These are phyloP conservation scores for Carapus acus DNA, from an alignment of 2,797 vertebrate genomes.

Conservation along the genomic window DNA sequence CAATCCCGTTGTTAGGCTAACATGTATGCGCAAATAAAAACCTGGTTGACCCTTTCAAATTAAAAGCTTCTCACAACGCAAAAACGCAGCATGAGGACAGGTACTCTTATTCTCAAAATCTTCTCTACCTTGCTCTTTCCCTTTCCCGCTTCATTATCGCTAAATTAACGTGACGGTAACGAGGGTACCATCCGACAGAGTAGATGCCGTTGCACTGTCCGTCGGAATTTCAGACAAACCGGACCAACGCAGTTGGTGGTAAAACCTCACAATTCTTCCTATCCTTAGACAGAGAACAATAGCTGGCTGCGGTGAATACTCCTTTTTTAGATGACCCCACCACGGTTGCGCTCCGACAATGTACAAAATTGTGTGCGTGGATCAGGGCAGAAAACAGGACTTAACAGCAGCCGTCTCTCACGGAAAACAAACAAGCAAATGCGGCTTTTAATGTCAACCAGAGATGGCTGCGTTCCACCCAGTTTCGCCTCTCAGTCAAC, in stretches of 20 bases:
- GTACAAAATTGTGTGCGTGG: neutral
- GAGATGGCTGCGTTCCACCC: too few species aligned
- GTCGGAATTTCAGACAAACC: conserved; percentile 2
- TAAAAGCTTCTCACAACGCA: neutral
- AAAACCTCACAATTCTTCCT: neutral
- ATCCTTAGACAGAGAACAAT: neutral
- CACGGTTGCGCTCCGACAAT: neutral
- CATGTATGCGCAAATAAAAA: fast-evolving
- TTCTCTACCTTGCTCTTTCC: neutral
- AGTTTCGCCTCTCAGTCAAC: too few species aligned
- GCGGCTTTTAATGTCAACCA: too few species aligned
- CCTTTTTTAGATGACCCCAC: neutral
- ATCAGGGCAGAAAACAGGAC: neutral
- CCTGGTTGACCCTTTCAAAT: neutral
- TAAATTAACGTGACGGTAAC: neutral
- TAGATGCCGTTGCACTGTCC: conserved; percentile 32
- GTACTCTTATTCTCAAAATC: conserved; percentile 27
- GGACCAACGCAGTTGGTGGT: neutral
- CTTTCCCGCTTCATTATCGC: neutral
- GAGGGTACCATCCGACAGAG: conserved; percentile 21
- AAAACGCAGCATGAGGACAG: fast-evolving
- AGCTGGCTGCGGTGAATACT: neutral
- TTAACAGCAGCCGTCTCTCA: neutral
- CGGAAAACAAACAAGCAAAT: too few species aligned
- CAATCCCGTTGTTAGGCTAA: neutral